Evolutionary conservation across 2,888 invertebrate genomes (phyloP).

Genomic region (Diachrysia chrysitis): DNA sequence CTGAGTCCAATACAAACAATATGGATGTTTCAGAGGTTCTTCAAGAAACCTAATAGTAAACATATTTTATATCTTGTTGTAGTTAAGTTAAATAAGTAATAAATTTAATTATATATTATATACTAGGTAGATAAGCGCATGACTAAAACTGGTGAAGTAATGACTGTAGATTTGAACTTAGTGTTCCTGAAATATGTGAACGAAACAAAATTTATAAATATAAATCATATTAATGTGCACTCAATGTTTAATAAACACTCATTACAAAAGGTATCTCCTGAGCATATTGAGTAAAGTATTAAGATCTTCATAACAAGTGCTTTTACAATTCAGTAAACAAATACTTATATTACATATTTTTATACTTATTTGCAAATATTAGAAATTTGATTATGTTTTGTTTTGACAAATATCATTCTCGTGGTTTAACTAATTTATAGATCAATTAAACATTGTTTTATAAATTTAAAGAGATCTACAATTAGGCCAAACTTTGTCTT

Average conservation of each 20-base stretch:
- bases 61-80: conserved; percentile 45
- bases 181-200: conserved; percentile 15
- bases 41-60: conserved; percentile 47
- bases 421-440: neutral
- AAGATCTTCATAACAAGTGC: neutral
- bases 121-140: conserved; percentile 49
- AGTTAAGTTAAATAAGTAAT: conserved; percentile 51
- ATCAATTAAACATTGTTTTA: neutral
- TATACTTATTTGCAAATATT: neutral
- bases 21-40: conserved; percentile 54
- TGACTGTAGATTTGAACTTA: conserved; percentile 19
- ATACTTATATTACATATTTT: neutral
- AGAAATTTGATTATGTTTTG: neutral
- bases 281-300: neutral
- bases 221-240: neutral
- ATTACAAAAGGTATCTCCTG: neutral
- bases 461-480: too few relatives aligned
- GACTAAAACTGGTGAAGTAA: conserved; percentile 40
- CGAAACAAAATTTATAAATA: conserved; percentile 18
- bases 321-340: neutral
- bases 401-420: neutral
- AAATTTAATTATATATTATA: conserved; percentile 19
- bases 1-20: conserved; percentile 46
- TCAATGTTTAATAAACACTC: conserved; percentile 5
- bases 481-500: too few relatives aligned